Conservation (phyloP, 2,797 vertebrate species). For the Mallotus villosus region DNA sequence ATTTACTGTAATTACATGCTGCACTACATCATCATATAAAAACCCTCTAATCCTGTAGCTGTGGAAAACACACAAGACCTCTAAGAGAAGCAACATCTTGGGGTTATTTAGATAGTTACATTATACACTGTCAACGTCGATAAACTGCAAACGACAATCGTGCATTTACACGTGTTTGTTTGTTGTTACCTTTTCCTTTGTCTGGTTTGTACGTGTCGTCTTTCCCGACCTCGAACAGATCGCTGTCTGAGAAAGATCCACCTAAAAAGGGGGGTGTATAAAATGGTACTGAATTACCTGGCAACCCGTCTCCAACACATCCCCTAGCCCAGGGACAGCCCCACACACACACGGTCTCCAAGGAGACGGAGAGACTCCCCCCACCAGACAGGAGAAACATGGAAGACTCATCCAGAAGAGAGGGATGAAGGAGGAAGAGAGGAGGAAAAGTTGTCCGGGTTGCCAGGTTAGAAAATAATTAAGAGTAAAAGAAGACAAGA, state of each 20-base stretch:
- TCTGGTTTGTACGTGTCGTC: constrained; percentile 80
- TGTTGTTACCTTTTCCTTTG: constrained; percentile 82
- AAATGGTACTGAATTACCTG: neutral
- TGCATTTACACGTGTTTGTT: neutral
- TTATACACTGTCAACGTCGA: neutral
- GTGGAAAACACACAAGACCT: neutral
- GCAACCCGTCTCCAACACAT: constrained; percentile 8
- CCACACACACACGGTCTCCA: too few relatives aligned
- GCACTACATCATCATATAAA: constrained; percentile 12
- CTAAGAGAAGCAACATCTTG: neutral
- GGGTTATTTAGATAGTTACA: too few relatives aligned
- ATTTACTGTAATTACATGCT: too few relatives aligned
- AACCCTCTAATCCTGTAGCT: too few relatives aligned
- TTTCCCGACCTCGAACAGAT: constrained; percentile 67
- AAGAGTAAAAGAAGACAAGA: constrained; percentile 2
- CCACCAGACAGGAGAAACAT: neutral
- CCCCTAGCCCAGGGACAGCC: too few relatives aligned
- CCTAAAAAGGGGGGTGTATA: constrained; percentile 42
- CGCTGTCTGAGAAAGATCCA: constrained; percentile 71
- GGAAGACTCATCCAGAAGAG: neutral
- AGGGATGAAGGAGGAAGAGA: neutral
- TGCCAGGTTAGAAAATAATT: neutral
- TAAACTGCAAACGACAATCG: neutral
- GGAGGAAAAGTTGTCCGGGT: neutral
- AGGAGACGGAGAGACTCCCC: neutral